These are phyloP conservation scores for Hemistola chrysoprasaria DNA, from an alignment of 2,888 invertebrate species.

Conservation along the genomic window DNA sequence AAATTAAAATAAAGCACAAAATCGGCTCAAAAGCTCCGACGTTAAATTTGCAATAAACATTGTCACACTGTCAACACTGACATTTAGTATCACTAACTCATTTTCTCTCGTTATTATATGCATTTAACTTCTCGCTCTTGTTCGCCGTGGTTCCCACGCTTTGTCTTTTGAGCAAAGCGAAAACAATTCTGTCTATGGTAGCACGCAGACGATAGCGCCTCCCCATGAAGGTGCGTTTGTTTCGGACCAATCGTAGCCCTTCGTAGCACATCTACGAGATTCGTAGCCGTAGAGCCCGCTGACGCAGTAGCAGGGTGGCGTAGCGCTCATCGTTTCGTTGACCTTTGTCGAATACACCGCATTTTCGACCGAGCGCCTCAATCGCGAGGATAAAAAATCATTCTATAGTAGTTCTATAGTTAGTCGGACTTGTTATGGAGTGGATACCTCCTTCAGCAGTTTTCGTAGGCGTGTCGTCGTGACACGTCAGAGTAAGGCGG, in stretches of 20 bases:
- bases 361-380: constrained; percentile 34
- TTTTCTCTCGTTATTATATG: too few species aligned
- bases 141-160: too few species aligned
- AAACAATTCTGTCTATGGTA: too few species aligned
- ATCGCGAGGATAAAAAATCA: constrained; percentile 1
- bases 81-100: too few species aligned
- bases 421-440: constrained; percentile 44
- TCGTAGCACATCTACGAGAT: constrained; percentile 69
- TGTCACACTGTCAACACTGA: too few species aligned
- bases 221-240: constrained; percentile 39
- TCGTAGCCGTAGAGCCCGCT: constrained; percentile 68
- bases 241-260: constrained; percentile 55
- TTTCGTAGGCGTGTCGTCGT: constrained; percentile 38
- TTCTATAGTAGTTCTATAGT: too few species aligned
- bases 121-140: too few species aligned
- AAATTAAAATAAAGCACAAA: too few species aligned
- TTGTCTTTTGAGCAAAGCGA: too few species aligned
- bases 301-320: constrained; percentile 67
- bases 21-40: too few species aligned
- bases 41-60: too few species aligned
- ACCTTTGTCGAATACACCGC: constrained; percentile 53
- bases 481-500: constrained; percentile 24
- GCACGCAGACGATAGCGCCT: too few species aligned
- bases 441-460: constrained; percentile 44
- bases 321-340: constrained; percentile 58